Evolutionary conservation across 2,888 invertebrate genomes (phyloP).

Genomic region (Drosophila picticornis): DNA sequence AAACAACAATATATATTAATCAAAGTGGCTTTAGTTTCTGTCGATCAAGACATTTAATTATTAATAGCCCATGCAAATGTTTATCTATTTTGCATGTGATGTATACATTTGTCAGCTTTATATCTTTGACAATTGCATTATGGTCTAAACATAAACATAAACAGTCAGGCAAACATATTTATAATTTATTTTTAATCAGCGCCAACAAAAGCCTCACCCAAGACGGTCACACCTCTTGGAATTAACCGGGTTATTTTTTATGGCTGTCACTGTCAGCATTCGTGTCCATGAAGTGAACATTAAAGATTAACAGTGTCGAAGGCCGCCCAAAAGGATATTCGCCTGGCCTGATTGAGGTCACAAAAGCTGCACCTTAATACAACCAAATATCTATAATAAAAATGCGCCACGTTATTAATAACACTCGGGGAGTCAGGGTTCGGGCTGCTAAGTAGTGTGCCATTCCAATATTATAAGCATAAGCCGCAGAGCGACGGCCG

Average conservation of each 20-base stretch:
- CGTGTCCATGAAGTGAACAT: constrained; percentile 51
- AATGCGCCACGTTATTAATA: constrained; percentile 70
- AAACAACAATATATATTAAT: background rate
- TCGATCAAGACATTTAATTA: background rate
- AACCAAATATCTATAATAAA: constrained; percentile 66
- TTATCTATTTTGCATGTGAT: background rate
- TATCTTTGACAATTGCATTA: constrained; percentile 3
- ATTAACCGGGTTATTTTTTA: constrained; percentile 62
- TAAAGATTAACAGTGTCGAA: constrained; percentile 68
- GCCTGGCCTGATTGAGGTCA: constrained; percentile 25
- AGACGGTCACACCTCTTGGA: constrained; percentile 20
- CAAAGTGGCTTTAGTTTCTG: background rate
- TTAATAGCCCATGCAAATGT: background rate
- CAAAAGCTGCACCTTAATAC: constrained; percentile 63
- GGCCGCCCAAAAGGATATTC: constrained; percentile 7
- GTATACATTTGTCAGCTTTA: constrained; percentile 11
- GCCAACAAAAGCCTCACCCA: constrained; percentile 34
- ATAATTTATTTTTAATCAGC: constrained; percentile 74
- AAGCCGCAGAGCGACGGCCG: constrained; percentile 55
- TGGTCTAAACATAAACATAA: constrained; percentile 40
- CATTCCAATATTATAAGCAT: constrained; percentile 76
- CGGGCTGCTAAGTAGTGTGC: constrained; percentile 56
- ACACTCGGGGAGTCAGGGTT: constrained; percentile 38
- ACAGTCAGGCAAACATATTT: constrained; percentile 50
- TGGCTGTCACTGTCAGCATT: constrained; percentile 64